Evolutionary conservation across 1,140 invertebrate genomes (phyloP).

Genomic region (Drosophila subobscura): DNA sequence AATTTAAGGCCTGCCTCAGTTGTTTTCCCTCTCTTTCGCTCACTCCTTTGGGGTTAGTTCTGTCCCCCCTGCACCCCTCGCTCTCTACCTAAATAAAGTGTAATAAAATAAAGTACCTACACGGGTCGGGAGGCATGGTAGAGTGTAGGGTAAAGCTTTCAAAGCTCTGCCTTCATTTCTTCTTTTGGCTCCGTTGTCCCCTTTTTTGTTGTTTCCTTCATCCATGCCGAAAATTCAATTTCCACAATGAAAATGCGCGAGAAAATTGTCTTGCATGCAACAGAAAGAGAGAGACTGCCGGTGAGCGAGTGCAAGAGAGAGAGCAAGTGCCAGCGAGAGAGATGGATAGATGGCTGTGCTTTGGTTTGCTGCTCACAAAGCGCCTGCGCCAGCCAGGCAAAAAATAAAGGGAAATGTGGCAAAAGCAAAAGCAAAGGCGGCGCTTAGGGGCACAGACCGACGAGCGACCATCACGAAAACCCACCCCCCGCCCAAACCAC

Average conservation of each 20-base stretch:
- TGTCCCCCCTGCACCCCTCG: constrained; percentile 6
- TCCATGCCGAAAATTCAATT: constrained; percentile 80
- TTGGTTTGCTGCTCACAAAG: constrained; percentile 63
- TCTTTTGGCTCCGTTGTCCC: constrained; percentile 9
- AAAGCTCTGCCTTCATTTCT: constrained; percentile 36
- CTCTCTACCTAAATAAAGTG: constrained; percentile 54
- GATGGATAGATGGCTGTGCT: constrained; percentile 33
- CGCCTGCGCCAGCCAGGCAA: constrained; percentile 56
- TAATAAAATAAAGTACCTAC: constrained; percentile 83
- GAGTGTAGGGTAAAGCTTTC: constrained; percentile 18
- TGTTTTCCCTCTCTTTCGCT: constrained; percentile 42
- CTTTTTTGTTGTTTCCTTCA: constrained; percentile 51
- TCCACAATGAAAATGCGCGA: constrained; percentile 79
- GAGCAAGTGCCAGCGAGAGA: constrained; percentile 16
- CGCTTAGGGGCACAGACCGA: constrained; percentile 58
- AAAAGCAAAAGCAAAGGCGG: constrained; percentile 63
- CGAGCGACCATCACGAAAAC: constrained; percentile 1
- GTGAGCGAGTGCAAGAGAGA: constrained; percentile 18
- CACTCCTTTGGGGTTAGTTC: constrained; percentile 27
- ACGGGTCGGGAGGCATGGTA: constrained; percentile 22
- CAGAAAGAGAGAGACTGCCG: constrained; percentile 6
- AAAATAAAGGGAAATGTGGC: constrained; percentile 71
- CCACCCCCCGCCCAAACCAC: constrained; percentile 11
- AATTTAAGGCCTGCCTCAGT: constrained; percentile 76
- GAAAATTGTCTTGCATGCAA: constrained; percentile 76